Evolutionary conservation across 2,797 vertebrate genomes (phyloP), one percentile per base, ranked within the genome.

Genomic region (Siniperca undulata): DNA sequence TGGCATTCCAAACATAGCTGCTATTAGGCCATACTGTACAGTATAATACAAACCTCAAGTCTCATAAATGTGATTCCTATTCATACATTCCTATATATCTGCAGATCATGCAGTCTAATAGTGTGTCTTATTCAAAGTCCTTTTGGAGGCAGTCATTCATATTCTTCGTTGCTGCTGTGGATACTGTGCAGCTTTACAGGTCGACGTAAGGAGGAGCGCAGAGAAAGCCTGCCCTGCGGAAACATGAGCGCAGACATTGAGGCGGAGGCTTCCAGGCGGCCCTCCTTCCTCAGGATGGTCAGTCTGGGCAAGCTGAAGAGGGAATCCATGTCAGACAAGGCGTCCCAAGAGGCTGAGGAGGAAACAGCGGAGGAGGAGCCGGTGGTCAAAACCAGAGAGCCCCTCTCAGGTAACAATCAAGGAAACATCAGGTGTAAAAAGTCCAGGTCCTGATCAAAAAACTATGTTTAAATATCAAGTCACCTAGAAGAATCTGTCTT

Each of bases 261-360:
- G 36, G 92, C 90, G 1, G 95, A 96, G 46, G 89, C 92, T 12
- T 94, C 94, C 88, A 93, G 96, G 12, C 90, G 95, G 11, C 80
- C 97, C 68, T 96, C 97, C 20, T 97, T 98, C 91, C 95, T 99
- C 84, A 95, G 93, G 81, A 96, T 97, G 82, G 96, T 96, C 50
- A 95, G 94, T 24, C 95, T 97, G 46, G 90, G 95, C 55, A 96
- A 96, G 77, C 93, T 96, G 62, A 95, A 91, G 79, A 93, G 95
- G 0, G 96, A 96, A 1, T 97, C 97, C 0, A 88, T 96, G 90
- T 96, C 96, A 3, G 97, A 96, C 94, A 95, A 93, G 75, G 93
- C 88, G 42, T 97, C 84, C 81, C 95, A 60, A 87, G 96, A 94
- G 92, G 16, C 93, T 0, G 95, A 96, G n/a, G 94, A 94, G 84